phyloP scores from a whole-genome alignment of 2,888 invertebrate genomes.

The Aleiodes leptofemur region DNA sequence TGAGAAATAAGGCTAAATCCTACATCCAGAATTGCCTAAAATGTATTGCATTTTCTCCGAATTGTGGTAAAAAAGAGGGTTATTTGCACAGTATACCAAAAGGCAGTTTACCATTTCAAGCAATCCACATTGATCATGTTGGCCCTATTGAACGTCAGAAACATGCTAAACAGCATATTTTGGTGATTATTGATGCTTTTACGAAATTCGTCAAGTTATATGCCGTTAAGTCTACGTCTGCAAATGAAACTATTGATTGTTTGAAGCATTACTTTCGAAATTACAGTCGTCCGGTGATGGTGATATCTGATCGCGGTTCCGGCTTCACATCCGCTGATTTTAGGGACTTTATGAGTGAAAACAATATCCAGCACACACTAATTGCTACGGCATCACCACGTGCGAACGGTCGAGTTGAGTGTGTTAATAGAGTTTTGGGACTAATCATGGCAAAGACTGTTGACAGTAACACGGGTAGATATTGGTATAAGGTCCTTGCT shows the following conservation, averaged over 20 bases:
- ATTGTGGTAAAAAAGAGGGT: slow-evolving; percentile 48
- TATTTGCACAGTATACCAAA: slow-evolving; percentile 52
- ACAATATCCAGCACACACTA: slow-evolving; percentile 55
- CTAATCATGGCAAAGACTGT: slow-evolving; percentile 55
- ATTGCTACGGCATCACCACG: slow-evolving; percentile 60
- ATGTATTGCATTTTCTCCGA: slow-evolving; percentile 50
- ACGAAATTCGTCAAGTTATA: slow-evolving; percentile 48
- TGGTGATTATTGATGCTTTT: slow-evolving; percentile 50
- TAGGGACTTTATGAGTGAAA: slow-evolving; percentile 49
- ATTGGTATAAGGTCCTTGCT: slow-evolving; percentile 47
- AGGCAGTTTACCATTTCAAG: slow-evolving; percentile 50
- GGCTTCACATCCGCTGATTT: slow-evolving; percentile 49
- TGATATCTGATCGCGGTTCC: slow-evolving; percentile 47
- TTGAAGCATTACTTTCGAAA: slow-evolving; percentile 39
- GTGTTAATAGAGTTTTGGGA: slow-evolving; percentile 55
- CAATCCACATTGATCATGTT: slow-evolving; percentile 53
- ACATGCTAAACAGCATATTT: slow-evolving; percentile 39
- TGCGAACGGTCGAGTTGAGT: slow-evolving; percentile 63
- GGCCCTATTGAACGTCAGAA: slow-evolving; percentile 41
- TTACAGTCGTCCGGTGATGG: slow-evolving; percentile 43
- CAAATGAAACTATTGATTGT: slow-evolving; percentile 39
- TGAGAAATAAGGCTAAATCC: slow-evolving; percentile 42
- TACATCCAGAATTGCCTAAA: slow-evolving; percentile 52
- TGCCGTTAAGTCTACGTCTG: slow-evolving; percentile 32
- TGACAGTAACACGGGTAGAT: slow-evolving; percentile 31